Conservation (phyloP, 2,888 invertebrate genomes). For the Carcina quercana region DNA sequence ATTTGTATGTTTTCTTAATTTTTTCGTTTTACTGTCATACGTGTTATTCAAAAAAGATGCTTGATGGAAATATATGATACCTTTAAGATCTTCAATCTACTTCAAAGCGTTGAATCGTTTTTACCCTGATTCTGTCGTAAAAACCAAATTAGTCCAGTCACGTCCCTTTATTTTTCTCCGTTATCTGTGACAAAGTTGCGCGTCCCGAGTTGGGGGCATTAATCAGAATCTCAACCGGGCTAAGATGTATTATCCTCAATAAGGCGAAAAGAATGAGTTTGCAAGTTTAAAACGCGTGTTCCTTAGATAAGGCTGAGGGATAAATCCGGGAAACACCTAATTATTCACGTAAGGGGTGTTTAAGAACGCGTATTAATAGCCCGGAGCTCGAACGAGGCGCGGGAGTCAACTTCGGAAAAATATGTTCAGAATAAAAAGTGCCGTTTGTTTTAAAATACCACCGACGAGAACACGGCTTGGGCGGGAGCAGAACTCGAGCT, state of each 20-base stretch:
- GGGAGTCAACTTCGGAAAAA: constrained; percentile 48
- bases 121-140: constrained; percentile 37
- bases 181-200: constrained; percentile 68
- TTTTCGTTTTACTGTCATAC: constrained; percentile 16
- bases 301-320: constrained; percentile 56
- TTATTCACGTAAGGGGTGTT: constrained; percentile 72
- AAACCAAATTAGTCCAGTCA: constrained; percentile 66
- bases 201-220: constrained; percentile 58
- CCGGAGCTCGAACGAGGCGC: too few species aligned
- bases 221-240: constrained; percentile 66
- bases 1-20: constrained; percentile 23
- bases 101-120: constrained; percentile 25
- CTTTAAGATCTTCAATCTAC: constrained; percentile 1
- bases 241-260: constrained; percentile 71
- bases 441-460: constrained; percentile 56
- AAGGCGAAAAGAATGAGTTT: constrained; percentile 70
- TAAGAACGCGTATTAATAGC: constrained; percentile 65
- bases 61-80: background rate
- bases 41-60: constrained; percentile 15
- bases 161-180: constrained; percentile 68
- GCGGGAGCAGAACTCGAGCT: constrained; percentile 41
- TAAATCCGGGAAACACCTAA: constrained; percentile 67
- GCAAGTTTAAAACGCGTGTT: constrained; percentile 70
- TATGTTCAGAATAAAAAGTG: constrained; percentile 51
- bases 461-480: constrained; percentile 59